Evolutionary conservation across 2,888 invertebrate genomes (phyloP).

Genomic region (Machimus atricapillus): DNA sequence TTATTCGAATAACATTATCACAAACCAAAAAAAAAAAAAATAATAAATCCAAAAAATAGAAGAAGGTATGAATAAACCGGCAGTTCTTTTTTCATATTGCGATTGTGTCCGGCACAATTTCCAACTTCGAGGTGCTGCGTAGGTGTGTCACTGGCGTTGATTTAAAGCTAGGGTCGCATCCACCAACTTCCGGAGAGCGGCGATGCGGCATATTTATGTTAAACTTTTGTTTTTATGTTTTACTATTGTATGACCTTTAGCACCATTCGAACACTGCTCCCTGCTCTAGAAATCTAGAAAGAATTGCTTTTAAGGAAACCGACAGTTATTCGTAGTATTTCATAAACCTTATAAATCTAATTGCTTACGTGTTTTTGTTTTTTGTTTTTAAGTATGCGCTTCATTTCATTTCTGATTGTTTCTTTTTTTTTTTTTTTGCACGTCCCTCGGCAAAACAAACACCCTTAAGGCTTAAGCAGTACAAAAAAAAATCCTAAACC

Average conservation of each 20-base stretch:
- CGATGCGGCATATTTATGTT: no score
- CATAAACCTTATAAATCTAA: not conserved
- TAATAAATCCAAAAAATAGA: not conserved
- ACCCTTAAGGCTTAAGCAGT: not conserved
- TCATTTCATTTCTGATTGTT: constrained; percentile 4
- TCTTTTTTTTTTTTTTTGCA: no score
- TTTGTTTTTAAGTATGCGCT: constrained; percentile 16
- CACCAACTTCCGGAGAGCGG: no score
- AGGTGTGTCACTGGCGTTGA: constrained; percentile 10
- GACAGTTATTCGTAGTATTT: not conserved
- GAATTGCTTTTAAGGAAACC: not conserved
- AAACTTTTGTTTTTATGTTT: not conserved
- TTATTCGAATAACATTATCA: constrained; percentile 37
- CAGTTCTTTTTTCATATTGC: not conserved
- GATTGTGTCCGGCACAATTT: not conserved
- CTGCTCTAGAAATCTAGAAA: not conserved
- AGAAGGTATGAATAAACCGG: not conserved
- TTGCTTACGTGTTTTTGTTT: not conserved
- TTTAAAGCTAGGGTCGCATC: not conserved
- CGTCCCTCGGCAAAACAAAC: not conserved
- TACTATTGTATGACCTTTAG: not conserved
- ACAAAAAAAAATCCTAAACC: not conserved
- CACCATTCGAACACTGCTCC: constrained; percentile 9
- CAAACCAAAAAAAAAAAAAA: constrained; percentile 38
- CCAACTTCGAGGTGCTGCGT: not conserved